Base-by-base conservation (phyloP, 2,888 invertebrate genomes). In the Mactromeris polynyma region DNA sequence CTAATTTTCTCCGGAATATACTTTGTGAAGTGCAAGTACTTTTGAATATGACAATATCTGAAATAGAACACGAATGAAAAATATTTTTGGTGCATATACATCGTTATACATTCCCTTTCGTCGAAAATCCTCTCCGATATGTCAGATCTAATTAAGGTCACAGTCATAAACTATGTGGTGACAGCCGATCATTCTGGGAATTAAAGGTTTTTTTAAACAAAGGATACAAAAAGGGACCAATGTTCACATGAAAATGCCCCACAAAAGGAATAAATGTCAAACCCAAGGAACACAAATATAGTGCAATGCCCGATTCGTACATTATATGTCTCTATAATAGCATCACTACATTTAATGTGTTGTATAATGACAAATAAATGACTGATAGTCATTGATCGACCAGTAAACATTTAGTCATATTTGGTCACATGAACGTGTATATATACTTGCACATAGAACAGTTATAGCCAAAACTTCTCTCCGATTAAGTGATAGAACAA, bases 381-480 rank as follows among this genome's bases (percentile, higher is more conserved):
- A 64, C 26, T 9, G 58, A 64, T 64, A 26, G 26, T 11, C 26
- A 26, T 26, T 26, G 58, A 9, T 64, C 11, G 58, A 26, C 26
- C 11, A 64, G 58, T 64, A 64, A 64, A 64, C 58, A 64, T 64
- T 64, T 64, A 64, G 58, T 64, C 58, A 64, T 64, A 9, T 64
- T 64, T n/a, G 46, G 46, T 46, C 46, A 46, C 17, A 46, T 46
- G 46, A 17, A 46, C 46, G 26, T 26, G 11, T 26, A 64, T 64
- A 64, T 64, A 64, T n/a, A 64, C 58, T 26, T n/a, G 6, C n/a
- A 9, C 58, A 2, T 64, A 26, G 9, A 26, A 2, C 26, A 26
- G 26, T 11, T 6, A 64, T 9, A 7, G 0, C 11, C 58, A 64
- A 26, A 64, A n/a, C 58, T n/a, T 17, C 14, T 54, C 58, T 19